Percentiles rank a stretch among this genome's conserved stretches.
phyloP scores from a whole-genome alignment of 2,797 vertebrate species.

The Oceanodroma leucorhoa region DNA sequence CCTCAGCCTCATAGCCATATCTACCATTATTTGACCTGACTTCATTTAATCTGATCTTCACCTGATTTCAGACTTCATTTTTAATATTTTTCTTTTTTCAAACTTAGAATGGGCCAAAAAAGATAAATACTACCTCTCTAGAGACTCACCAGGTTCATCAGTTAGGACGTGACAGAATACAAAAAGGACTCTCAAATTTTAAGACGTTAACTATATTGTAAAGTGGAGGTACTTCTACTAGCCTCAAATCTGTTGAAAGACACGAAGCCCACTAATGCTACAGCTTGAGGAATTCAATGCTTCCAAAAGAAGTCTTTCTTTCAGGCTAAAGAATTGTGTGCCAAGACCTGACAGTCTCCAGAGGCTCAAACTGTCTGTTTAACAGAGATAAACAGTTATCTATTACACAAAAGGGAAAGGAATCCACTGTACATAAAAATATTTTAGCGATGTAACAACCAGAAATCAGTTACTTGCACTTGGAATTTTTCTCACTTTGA shows the following conservation, averaged over 20 bases:
- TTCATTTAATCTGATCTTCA: not conserved
- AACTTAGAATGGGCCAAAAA: not conserved
- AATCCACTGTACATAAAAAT: not conserved
- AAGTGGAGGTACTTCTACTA: not conserved
- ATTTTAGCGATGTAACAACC: not conserved
- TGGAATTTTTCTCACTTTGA: not conserved
- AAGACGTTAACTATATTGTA: not conserved
- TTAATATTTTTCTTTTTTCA: not conserved
- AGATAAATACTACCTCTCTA: fast-evolving
- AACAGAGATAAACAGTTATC: not conserved
- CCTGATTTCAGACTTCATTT: not conserved
- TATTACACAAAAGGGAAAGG: not conserved
- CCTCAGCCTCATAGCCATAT: not conserved
- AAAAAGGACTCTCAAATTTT: not conserved
- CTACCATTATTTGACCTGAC: not conserved
- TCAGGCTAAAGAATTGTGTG: not conserved
- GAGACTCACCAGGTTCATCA: not conserved
- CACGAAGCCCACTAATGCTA: not conserved
- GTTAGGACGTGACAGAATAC: not conserved
- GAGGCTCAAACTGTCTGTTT: not conserved
- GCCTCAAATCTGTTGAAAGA: not conserved
- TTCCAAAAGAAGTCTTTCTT: not conserved
- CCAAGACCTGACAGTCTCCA: not conserved
- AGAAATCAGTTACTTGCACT: not conserved
- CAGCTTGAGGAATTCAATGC: not conserved